A percentile compares a stretch with the other conserved stretches of the same genome.
phyloP scores from a whole-genome alignment of 2,797 vertebrate species.

The Anabas testudineus region DNA sequence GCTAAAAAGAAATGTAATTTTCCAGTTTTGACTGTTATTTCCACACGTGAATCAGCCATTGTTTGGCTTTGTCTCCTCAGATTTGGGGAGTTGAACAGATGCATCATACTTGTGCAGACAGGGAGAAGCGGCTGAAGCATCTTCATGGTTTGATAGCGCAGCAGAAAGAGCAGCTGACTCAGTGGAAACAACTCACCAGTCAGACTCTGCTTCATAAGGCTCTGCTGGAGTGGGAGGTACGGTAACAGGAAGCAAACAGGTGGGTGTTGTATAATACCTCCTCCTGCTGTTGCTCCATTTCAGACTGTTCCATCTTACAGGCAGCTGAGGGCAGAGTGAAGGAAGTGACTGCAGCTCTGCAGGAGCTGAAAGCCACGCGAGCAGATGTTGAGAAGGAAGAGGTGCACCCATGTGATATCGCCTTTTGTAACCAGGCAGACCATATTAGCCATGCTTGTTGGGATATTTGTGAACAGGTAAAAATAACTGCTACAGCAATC shows the following conservation, averaged over 20 bases:
- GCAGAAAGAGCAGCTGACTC: conserved; percentile 80
- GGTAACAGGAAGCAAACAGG: background rate
- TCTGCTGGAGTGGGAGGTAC: conserved; percentile 88
- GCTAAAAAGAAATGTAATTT: conserved; percentile 2
- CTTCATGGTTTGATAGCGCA: conserved; percentile 81
- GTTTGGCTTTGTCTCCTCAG: conserved; percentile 71
- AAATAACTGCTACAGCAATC: background rate
- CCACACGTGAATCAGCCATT: background rate
- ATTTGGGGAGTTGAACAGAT: conserved; percentile 82
- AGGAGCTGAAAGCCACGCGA: conserved; percentile 75
- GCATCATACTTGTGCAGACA: conserved; percentile 82
- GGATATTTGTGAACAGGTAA: conserved; percentile 77
- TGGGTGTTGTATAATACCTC: background rate
- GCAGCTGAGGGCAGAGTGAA: conserved; percentile 80
- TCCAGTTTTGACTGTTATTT: conserved; percentile 4
- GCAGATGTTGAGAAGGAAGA: conserved; percentile 42
- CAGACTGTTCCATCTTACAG: conserved; percentile 66
- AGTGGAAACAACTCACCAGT: conserved; percentile 77
- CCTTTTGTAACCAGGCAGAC: conserved; percentile 59
- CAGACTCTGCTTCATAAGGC: conserved; percentile 78
- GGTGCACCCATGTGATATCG: conserved; percentile 56
- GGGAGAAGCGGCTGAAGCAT: conserved; percentile 83
- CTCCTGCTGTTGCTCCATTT: background rate
- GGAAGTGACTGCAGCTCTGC: conserved; percentile 78
- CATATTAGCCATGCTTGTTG: conserved; percentile 39